Percentiles rank a stretch among this genome's conserved stretches.
Conservation (phyloP, 2,113 vertebrate species). For the Promerops cafer region DNA sequence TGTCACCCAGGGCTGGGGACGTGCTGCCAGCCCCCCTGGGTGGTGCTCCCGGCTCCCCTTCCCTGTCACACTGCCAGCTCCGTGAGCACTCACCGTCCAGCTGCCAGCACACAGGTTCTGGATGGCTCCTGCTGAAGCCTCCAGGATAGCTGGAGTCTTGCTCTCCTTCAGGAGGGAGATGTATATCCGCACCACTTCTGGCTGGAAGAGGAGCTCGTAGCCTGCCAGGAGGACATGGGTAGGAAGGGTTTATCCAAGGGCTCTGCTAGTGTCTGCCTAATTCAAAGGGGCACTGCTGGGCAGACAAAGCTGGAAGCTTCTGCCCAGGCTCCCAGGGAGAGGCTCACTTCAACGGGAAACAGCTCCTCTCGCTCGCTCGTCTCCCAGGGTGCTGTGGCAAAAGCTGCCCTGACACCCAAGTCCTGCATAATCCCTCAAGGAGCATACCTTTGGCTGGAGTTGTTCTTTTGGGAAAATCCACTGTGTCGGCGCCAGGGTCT, state of each 20-base stretch:
- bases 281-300: neutral
- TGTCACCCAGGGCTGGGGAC: neutral
- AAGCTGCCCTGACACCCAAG: neutral
- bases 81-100: conserved; percentile 76
- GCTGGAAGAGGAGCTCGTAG: conserved; percentile 92
- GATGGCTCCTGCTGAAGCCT: conserved; percentile 91
- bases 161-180: conserved; percentile 90
- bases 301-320: accelerated
- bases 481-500: conserved; percentile 73
- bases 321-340: neutral
- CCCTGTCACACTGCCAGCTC: accelerated
- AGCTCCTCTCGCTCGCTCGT: accelerated
- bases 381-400: neutral
- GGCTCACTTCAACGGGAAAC: neutral
- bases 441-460: conserved; percentile 87
- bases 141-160: conserved; percentile 86
- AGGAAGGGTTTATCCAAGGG: neutral
- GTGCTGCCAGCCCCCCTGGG: accelerated
- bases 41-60: accelerated
- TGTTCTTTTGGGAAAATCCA: conserved; percentile 92
- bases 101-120: conserved; percentile 94
- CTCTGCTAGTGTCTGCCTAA: neutral
- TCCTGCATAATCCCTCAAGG: neutral
- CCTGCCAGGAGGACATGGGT: conserved; percentile 63
- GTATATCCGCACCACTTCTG: conserved; percentile 92